Percentiles rank a stretch among this genome's conserved stretches.
Evolutionary conservation across 2,113 vertebrate species (phyloP).

Genomic region (Eonycteris spelaea): DNA sequence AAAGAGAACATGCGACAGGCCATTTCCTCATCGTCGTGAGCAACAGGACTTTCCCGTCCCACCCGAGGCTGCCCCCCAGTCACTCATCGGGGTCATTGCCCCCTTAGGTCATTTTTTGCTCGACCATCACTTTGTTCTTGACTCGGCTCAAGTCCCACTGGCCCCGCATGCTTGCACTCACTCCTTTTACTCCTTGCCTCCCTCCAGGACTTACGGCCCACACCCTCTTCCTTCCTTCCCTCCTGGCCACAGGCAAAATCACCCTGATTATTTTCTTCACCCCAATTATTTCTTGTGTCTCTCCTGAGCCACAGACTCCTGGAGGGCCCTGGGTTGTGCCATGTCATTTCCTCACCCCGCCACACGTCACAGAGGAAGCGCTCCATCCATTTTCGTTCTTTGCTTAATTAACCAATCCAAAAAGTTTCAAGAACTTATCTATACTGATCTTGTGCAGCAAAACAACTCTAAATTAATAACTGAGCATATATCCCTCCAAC

Average conservation of each 20-base stretch:
- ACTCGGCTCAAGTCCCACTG: too few species aligned
- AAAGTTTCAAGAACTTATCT: not conserved
- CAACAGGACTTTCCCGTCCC: not conserved
- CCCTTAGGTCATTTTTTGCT: not conserved
- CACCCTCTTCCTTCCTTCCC: not conserved
- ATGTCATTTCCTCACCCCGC: not conserved
- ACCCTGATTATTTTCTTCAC: too few species aligned
- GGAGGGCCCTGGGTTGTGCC: not conserved
- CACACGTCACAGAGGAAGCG: not conserved
- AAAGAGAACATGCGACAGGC: not conserved
- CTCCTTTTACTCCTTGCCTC: too few species aligned
- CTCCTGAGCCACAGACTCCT: not conserved
- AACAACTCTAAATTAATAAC: conserved; percentile 32
- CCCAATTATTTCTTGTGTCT: not conserved
- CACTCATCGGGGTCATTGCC: not conserved
- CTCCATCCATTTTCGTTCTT: not conserved
- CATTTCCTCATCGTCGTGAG: not conserved
- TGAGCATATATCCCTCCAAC: not conserved
- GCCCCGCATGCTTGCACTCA: too few species aligned
- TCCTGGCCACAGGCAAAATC: not conserved
- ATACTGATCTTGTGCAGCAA: not conserved
- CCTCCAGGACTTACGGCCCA: not conserved
- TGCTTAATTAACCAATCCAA: not conserved
- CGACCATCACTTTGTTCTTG: not conserved
- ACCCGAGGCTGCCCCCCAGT: not conserved